A percentile compares a stretch with the other conserved stretches of the same genome.
These are phyloP conservation scores for Eupithecia exiguata DNA, from an alignment of 2,888 invertebrate species.

Conservation along the genomic window DNA sequence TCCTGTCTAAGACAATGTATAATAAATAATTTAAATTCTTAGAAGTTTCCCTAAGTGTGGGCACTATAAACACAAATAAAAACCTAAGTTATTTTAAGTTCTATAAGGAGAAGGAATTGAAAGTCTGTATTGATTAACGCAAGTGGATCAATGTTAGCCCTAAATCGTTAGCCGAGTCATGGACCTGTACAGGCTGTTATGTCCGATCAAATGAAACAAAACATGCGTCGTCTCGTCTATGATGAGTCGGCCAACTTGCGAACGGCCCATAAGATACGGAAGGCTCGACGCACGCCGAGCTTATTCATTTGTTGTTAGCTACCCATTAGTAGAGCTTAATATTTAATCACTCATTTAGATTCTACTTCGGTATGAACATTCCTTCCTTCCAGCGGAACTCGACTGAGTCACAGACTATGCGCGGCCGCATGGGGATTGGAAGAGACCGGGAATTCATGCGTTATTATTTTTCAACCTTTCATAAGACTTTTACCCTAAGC, in stretches of 20 bases:
- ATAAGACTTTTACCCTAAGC: no score
- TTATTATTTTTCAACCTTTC: background rate
- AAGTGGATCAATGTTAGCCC: background rate
- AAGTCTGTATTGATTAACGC: background rate
- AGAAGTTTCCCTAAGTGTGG: no score
- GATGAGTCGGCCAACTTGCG: background rate
- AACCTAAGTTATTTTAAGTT: no score
- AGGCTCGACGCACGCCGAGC: background rate
- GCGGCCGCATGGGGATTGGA: conserved; percentile 10
- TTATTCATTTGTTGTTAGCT: background rate
- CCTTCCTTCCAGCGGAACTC: conserved; percentile 33
- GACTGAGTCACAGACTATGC: conserved; percentile 28
- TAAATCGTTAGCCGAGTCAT: background rate
- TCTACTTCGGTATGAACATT: conserved; percentile 25
- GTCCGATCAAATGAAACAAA: no score
- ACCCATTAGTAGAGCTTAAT: conserved; percentile 4
- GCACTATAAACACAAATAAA: no score
- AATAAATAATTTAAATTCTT: no score
- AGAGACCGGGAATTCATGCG: background rate
- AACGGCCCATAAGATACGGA: background rate
- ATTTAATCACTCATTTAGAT: conserved; percentile 28
- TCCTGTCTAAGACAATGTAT: no score
- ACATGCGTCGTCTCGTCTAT: background rate
- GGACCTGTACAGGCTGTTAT: background rate
- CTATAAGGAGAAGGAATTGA: background rate